Evolutionary conservation across 2,113 vertebrate species (phyloP), one percentile per base, ranked within the genome.

Genomic region (Procavia capensis): DNA sequence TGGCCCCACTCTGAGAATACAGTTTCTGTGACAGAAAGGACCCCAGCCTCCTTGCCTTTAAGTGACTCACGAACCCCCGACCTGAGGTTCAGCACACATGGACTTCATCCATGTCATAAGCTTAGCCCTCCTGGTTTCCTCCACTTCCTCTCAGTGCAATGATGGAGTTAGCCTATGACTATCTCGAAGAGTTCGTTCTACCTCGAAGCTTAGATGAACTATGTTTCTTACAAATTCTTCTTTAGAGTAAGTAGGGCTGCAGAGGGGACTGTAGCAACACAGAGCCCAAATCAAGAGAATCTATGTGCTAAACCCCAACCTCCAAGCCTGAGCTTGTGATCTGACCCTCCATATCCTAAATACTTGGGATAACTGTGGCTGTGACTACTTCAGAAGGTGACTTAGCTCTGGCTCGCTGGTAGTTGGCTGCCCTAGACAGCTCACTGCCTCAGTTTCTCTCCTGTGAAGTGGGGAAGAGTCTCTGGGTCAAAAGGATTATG

Each of bases 401-500:
- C 43, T 57, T 93, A 95, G 57, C 72, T 96, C 74, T 95, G 90
- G 64, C 29, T 84, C 90, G 64, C 78, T 96, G 85, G 68, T 7
- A 66, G 34, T 45, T 95, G 82, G 63, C 83, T 97, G 24, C 59
- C 54, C 66, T 45, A 89, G 78, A 75, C 43, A 93, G 80, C 63
- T 95, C 84, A 90, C 2, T 95, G 95, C 29, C 89, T 91, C 70
- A 84, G 75, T 95, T 92, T 97, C 72, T 95, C 68, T 83, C 80
- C 84, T 91, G 34, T 57, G 74, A 81, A 89, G 87, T 85, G n/a
- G 83, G 88, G 45, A 92, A 79, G 54, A 94, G 66, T 87, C 82
- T 95, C 54, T 9, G 81, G 85, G 59, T 41, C 84, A 88, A 83
- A 88, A 88, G 47, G 36, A 80, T 92, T 92, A 16, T 82, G 63